Conservation (phyloP, 92 coral and sea anemone species). For the Zoanthus sociatus region DNA sequence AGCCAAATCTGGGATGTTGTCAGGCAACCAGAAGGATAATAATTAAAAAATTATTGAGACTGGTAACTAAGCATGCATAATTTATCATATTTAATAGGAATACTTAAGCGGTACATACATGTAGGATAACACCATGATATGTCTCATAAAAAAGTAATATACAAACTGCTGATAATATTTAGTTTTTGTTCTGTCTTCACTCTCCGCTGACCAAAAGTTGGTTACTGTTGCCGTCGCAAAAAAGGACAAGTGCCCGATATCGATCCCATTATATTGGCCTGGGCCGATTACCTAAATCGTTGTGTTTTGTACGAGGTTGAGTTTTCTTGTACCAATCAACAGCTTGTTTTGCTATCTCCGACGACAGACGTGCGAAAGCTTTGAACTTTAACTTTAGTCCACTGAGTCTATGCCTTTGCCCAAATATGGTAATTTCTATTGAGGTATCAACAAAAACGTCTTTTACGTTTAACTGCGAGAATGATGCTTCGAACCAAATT, state of each 20-base stretch:
- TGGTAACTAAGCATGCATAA: neutral
- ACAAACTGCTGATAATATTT: neutral
- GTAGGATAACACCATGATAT: neutral
- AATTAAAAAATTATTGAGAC: neutral
- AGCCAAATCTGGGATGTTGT: too few relatives aligned
- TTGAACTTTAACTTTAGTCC: constrained; percentile 83
- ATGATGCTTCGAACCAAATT: constrained; percentile 87
- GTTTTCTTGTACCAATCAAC: constrained; percentile 88
- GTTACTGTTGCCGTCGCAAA: neutral
- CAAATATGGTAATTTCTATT: constrained; percentile 93
- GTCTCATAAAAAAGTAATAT: neutral
- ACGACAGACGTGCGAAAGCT: constrained; percentile 83
- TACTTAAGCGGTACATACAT: neutral
- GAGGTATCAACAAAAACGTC: constrained; percentile 80
- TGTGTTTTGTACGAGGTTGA: constrained; percentile 12
- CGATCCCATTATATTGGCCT: constrained; percentile 22
- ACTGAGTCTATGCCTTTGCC: constrained; percentile 78
- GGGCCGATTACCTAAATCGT: constrained; percentile 41
- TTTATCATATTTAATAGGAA: neutral
- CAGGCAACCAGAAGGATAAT: too few relatives aligned
- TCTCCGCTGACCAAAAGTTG: neutral
- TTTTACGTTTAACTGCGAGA: constrained; percentile 64
- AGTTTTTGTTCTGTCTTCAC: neutral
- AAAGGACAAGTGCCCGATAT: neutral
- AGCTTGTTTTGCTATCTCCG: constrained; percentile 94